These are phyloP conservation scores for Phengaris alcon DNA, from an alignment of 2,888 invertebrate species.

Conservation along the genomic window DNA sequence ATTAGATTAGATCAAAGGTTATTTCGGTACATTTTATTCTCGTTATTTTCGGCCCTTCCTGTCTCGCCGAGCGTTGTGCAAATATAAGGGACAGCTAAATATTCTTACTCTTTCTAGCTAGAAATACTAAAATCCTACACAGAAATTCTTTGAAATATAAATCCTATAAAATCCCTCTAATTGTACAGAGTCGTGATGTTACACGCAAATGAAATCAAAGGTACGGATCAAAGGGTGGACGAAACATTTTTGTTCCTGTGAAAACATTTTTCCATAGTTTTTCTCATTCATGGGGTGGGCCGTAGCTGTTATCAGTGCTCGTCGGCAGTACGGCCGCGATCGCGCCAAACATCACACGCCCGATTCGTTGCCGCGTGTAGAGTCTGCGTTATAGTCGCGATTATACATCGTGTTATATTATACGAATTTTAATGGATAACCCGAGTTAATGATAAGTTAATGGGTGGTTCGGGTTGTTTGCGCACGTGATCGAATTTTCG, in stretches of 20 bases:
- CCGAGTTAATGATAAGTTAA: slow-evolving; percentile 62
- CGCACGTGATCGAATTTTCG: slow-evolving; percentile 66
- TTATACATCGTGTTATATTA: slow-evolving; percentile 23
- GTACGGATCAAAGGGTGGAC: slow-evolving; percentile 17
- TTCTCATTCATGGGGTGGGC: slow-evolving; percentile 54
- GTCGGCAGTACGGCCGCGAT: slow-evolving; percentile 60
- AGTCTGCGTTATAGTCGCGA: slow-evolving; percentile 32
- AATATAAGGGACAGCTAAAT: slow-evolving; percentile 66
- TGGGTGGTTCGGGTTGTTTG: slow-evolving; percentile 58
- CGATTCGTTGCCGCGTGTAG: slow-evolving; percentile 39
- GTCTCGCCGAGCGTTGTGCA: slow-evolving; percentile 68
- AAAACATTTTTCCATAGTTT: slow-evolving; percentile 64
- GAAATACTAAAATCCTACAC: background rate
- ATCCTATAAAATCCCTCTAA: background rate
- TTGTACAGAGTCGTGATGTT: background rate
- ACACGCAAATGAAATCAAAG: slow-evolving; percentile 18
- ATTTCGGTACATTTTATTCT: slow-evolving; percentile 73
- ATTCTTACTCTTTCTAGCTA: slow-evolving; percentile 29
- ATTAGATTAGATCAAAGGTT: slow-evolving; percentile 58
- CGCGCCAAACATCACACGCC: slow-evolving; percentile 58
- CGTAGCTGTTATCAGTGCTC: slow-evolving; percentile 60
- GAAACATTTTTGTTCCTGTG: slow-evolving; percentile 17
- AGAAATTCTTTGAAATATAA: background rate
- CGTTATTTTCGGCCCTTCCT: slow-evolving; percentile 74
- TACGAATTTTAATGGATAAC: slow-evolving; percentile 32